Evolutionary conservation across 2,797 vertebrate genomes (phyloP).

Genomic region (Otolemur crassicaudatus): DNA sequence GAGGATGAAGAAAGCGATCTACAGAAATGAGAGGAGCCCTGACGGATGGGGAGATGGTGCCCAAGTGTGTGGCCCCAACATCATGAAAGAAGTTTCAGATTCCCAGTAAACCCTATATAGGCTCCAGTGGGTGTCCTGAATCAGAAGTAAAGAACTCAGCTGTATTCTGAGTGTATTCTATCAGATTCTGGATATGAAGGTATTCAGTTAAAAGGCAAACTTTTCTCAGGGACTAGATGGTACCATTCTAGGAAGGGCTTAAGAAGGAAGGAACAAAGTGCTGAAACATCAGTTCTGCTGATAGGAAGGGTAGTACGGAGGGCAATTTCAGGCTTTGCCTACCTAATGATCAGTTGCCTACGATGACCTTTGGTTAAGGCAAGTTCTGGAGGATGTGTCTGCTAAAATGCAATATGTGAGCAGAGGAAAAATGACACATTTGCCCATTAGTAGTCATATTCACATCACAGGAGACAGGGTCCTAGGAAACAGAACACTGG

Average conservation of each 20-base stretch:
- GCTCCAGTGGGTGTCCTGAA: background rate
- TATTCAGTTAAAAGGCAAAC: constrained; percentile 42
- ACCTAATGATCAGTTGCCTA: background rate
- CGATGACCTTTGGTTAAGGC: background rate
- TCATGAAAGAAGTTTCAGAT: background rate
- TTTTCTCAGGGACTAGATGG: constrained; percentile 30
- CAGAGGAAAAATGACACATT: background rate
- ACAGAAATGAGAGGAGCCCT: background rate
- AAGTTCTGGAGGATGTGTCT: background rate
- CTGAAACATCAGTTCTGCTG: background rate
- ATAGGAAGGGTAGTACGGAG: background rate
- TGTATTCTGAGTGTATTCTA: background rate
- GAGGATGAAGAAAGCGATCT: background rate
- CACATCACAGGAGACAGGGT: background rate
- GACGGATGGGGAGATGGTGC: background rate
- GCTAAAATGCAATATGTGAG: background rate
- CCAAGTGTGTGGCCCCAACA: background rate
- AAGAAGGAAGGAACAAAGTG: background rate
- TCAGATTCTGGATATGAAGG: background rate
- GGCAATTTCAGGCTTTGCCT: background rate
- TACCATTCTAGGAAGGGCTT: constrained; percentile 27
- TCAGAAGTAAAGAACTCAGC: background rate
- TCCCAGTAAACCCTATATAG: background rate
- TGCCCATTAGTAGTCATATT: background rate
- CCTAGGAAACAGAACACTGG: background rate